Evolutionary conservation across 2,888 invertebrate genomes (phyloP), one percentile per base, ranked within the genome.

Genomic region (Monochamus alternatus): DNA sequence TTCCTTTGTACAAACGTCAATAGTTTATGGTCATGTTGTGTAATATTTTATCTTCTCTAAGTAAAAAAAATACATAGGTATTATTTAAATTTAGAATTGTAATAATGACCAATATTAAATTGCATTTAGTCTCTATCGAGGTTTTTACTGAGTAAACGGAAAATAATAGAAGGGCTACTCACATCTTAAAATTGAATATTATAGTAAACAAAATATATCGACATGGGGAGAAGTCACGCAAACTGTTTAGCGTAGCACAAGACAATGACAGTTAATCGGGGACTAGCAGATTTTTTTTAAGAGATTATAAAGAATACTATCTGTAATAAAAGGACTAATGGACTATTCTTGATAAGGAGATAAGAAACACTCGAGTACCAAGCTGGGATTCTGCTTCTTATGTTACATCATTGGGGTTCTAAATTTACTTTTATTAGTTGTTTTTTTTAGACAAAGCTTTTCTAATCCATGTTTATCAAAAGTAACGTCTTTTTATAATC

Each of bases 211-310:
- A 38, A 22, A 38, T 1, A 38, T 38, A 38, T 38, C 38, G 7
- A 38, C 38, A 0, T 7, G 2, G 38, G 38, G 51, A 51, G 12
- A n/a, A 51, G 9, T 51, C 14, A n/a, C 55, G n/a, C 55, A 14
- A 55, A 55, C 55, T 55, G 55, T 7, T 55, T 8, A 14, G 12
- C 1, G 10, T 64, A 12, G n/a, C 14, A 38, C 38, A 44, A 7
- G 5, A 12, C 10, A 64, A 47, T 52, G 58, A 14, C 58, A 38
- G 14, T n/a, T 58, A 68, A 59, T 59, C 59, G 31, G 12, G 30
- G 44, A 60, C 47, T 43, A 22, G 7, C 60, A 51, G 69, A 69
- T 69, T 69, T 69, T 62, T 55, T 55, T n/a, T 60, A 68, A 58
- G 43, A 69, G 47, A 60, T 60, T 69, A 59, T 30, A 60, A 31